Conservation (phyloP, 2,797 vertebrate genomes). For the Malurus splendens region DNA sequence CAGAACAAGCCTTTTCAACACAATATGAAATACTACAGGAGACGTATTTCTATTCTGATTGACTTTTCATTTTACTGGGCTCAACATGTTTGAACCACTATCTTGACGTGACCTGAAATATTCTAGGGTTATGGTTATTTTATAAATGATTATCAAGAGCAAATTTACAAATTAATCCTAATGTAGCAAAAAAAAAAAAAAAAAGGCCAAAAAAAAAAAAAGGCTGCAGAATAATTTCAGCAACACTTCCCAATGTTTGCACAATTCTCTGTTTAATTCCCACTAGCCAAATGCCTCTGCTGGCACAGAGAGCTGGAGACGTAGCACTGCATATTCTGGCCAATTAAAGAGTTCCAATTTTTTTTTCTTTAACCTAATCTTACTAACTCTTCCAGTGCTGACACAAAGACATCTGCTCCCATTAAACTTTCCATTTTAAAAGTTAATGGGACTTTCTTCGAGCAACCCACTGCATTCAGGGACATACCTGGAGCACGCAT, state of each 20-base stretch:
- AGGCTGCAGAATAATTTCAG: constrained; percentile 25
- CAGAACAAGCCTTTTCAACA: background rate
- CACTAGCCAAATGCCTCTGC: background rate
- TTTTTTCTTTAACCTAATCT: background rate
- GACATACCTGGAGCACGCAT: background rate
- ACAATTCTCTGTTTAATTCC: constrained; percentile 42
- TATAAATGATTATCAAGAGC: constrained; percentile 42
- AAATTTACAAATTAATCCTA: constrained; percentile 59
- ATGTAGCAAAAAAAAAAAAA: background rate
- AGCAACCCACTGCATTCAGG: background rate
- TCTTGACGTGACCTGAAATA: background rate
- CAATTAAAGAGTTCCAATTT: background rate
- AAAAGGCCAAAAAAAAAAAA: background rate
- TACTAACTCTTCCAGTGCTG: background rate
- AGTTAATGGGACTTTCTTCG: background rate
- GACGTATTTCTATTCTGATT: background rate
- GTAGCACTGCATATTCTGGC: background rate
- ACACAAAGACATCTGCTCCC: background rate
- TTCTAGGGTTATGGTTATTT: constrained; percentile 11
- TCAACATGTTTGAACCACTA: background rate
- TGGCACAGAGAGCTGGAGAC: background rate
- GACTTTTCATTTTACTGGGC: constrained; percentile 6
- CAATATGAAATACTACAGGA: background rate
- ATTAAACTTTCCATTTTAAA: background rate
- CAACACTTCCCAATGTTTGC: background rate